Base-by-base conservation (phyloP, 1,140 invertebrate genomes). In the Mylabris phalerata region DNA sequence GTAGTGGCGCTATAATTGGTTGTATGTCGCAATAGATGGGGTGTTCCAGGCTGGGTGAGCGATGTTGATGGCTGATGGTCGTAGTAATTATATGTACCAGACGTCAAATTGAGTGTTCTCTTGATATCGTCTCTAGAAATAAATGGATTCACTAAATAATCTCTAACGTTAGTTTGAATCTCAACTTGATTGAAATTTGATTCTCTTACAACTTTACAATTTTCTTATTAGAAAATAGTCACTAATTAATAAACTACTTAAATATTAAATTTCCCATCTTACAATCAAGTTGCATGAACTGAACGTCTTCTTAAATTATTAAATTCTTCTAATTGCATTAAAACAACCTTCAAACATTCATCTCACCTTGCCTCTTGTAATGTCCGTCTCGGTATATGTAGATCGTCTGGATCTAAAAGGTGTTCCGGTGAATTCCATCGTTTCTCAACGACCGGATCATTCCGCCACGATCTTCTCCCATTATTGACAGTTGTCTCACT, bases 71-170 rank as follows among this genome's bases (percentile, higher is more conserved):
- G 56, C 5, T 64, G 38, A 32, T 32, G 32, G n/a, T 63, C 50
- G 42, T 56, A 55, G 26, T 50, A 51, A 39, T 66, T 71, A 72
- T 66, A 73, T 72, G 66, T 73, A 73, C 72, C 72, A 73, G 55
- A 74, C 67, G 66, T 74, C 62, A 65, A 70, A 72, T 48, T 71
- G 64, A 50, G 66, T 48, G 47, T 66, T 62, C 60, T 71, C 61
- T 60, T 66, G 64, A 64, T 64, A 70, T 71, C 71, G 70, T 73
- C 71, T 73, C 71, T 73, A 72, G 71, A 73, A 73, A 65, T 62
- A 70, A 68, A 62, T 49, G 56, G 46, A 48, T 42, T n/a, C 41
- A 42, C 41, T 42, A 42, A 42, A 32, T 32, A 32, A 32, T 32
- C 27, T 32, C 27, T 32, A 32, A 32, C 2, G 7, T 4, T 32